phyloP scores from a whole-genome alignment of 2,113 vertebrate genomes.

The Gobio gobio region DNA sequence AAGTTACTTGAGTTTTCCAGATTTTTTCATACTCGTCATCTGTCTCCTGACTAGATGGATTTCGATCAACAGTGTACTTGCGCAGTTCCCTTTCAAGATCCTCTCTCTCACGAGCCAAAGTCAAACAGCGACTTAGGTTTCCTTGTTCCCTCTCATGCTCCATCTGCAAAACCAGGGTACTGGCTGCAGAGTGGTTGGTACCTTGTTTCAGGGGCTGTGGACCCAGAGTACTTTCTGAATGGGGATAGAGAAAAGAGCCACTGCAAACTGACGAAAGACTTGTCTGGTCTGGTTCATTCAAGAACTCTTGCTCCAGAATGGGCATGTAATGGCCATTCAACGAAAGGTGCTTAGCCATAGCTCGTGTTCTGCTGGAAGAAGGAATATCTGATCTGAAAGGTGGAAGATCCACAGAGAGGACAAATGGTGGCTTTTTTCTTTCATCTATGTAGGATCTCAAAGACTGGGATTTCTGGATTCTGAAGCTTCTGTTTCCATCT shows the following conservation, averaged over 20 bases:
- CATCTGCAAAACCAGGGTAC: constrained; percentile 78
- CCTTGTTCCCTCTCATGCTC: constrained; percentile 77
- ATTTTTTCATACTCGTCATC: constrained; percentile 8
- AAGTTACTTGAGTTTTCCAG: constrained; percentile 63
- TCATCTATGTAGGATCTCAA: constrained; percentile 64
- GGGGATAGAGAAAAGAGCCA: constrained; percentile 50
- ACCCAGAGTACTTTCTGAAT: constrained; percentile 46
- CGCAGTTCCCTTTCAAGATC: constrained; percentile 73
- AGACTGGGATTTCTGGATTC: constrained; percentile 67
- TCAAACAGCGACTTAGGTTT: constrained; percentile 77
- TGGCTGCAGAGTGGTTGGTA: constrained; percentile 62
- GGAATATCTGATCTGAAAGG: constrained; percentile 52
- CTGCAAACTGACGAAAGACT: constrained; percentile 65
- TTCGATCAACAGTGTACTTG: constrained; percentile 63
- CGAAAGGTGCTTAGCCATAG: constrained; percentile 46
- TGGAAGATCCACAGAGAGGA: constrained; percentile 76
- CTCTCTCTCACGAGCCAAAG: constrained; percentile 76
- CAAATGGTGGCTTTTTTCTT: constrained; percentile 65
- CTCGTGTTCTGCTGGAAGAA: constrained; percentile 30
- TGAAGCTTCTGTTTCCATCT: neutral
- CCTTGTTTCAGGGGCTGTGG: constrained; percentile 66
- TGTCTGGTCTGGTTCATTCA: constrained; percentile 54
- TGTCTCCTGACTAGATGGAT: neutral
- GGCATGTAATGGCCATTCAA: constrained; percentile 29
- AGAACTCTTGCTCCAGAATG: constrained; percentile 47